Conservation (phyloP, 2,797 vertebrate species). For the Galagoides demidoff region DNA sequence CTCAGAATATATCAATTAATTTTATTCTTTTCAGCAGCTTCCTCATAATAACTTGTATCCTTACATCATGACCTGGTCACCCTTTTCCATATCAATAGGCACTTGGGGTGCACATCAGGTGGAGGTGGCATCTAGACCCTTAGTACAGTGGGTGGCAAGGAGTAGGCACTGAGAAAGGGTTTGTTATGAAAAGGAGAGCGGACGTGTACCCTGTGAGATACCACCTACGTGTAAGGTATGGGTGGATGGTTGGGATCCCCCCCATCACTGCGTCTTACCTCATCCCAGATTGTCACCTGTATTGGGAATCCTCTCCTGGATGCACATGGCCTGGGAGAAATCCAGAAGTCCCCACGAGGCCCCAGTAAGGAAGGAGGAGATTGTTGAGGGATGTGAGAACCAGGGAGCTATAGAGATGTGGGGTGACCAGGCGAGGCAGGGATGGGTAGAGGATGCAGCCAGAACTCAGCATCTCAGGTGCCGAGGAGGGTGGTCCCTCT, state of each 20-base stretch:
- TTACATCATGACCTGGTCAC: not conserved
- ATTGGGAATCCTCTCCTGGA: not conserved
- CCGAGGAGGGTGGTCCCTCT: not conserved
- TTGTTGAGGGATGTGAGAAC: not conserved
- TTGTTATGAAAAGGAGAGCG: not conserved
- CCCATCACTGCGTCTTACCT: not conserved
- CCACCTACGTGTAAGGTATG: fast-evolving
- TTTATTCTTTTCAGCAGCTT: not conserved
- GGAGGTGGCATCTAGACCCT: not conserved
- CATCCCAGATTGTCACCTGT: not conserved
- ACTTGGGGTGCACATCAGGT: not conserved
- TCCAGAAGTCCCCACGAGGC: not conserved
- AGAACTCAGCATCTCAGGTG: not conserved
- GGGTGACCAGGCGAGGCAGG: not conserved
- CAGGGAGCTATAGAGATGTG: not conserved
- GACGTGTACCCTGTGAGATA: not conserved
- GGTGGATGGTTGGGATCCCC: not conserved
- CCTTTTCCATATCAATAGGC: not conserved
- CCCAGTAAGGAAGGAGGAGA: not conserved
- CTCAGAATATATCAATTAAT: not conserved
- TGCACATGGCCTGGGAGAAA: not conserved
- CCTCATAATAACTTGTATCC: not conserved
- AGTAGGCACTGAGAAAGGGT: not conserved
- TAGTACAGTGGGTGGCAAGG: not conserved
- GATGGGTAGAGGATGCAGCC: not conserved